phyloP scores from a whole-genome alignment of 2,797 vertebrate species.

The Garrulus glandarius region DNA sequence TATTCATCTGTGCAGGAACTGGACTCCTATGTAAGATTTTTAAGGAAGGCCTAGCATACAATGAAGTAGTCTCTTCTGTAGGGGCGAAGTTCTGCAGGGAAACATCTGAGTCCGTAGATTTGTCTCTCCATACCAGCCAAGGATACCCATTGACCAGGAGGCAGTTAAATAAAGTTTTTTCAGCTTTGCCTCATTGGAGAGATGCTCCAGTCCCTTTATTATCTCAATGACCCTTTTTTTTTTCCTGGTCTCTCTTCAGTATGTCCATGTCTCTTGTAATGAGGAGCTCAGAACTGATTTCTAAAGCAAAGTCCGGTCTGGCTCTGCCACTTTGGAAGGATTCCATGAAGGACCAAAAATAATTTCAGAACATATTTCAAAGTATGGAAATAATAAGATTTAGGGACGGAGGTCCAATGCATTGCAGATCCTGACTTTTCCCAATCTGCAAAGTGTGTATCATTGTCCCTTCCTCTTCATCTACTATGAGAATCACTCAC shows the following conservation, averaged over 20 bases:
- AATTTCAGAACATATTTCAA: neutral
- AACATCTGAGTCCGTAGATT: neutral
- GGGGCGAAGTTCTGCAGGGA: neutral
- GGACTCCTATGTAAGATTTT: neutral
- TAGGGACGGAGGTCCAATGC: neutral
- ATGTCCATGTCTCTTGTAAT: neutral
- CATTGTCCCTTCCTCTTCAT: neutral
- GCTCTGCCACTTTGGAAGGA: neutral
- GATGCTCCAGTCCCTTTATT: neutral
- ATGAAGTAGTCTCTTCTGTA: neutral
- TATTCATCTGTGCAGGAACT: neutral
- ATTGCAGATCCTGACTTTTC: neutral
- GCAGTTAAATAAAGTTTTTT: neutral
- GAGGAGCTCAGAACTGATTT: neutral
- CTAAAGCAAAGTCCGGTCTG: neutral
- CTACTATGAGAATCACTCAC: neutral
- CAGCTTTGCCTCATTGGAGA: neutral
- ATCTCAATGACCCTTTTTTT: neutral
- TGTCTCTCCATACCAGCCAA: neutral
- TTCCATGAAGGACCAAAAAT: neutral
- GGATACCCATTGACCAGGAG: neutral
- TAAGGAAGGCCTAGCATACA: neutral
- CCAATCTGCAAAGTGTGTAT: neutral
- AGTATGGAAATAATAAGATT: neutral
- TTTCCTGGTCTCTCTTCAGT: neutral